phyloP scores from a whole-genome alignment of 2,888 invertebrate genomes.

The Hofmannophila pseudospretella region DNA sequence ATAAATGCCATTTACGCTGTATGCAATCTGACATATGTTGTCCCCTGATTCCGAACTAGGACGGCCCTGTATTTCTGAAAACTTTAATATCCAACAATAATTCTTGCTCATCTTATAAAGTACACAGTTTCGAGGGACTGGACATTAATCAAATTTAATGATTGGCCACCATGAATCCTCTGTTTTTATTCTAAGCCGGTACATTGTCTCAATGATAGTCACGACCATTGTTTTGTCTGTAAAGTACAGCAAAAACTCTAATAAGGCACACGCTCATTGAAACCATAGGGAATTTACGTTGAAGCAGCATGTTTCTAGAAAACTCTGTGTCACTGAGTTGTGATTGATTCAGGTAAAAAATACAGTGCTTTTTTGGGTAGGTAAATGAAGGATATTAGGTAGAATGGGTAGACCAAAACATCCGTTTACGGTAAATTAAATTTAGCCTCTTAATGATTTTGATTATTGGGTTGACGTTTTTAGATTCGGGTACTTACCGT shows the following conservation, averaged over 20 bases:
- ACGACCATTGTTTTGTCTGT: constrained; percentile 30
- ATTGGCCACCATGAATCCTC: neutral
- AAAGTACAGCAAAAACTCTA: constrained; percentile 28
- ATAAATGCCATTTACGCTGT: no score
- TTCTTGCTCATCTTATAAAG: no score
- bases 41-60: no score
- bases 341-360: neutral
- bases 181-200: constrained; percentile 1
- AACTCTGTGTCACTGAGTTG: neutral
- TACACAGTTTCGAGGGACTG: no score
- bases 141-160: constrained; percentile 1
- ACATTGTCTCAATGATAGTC: constrained; percentile 16
- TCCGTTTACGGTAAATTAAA: no score
- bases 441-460: no score
- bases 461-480: no score
- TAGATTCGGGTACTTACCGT: no score
- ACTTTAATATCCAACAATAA: no score
- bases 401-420: no score
- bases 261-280: constrained; percentile 20
- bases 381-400: neutral
- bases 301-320: neutral
- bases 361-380: neutral
- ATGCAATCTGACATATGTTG: no score
- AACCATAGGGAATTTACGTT: constrained; percentile 17
- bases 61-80: no score